These are phyloP conservation scores for Stichopus chloronotus DNA, from an alignment of 35 echinoderm and acorn worm genomes.

Conservation along the genomic window DNA sequence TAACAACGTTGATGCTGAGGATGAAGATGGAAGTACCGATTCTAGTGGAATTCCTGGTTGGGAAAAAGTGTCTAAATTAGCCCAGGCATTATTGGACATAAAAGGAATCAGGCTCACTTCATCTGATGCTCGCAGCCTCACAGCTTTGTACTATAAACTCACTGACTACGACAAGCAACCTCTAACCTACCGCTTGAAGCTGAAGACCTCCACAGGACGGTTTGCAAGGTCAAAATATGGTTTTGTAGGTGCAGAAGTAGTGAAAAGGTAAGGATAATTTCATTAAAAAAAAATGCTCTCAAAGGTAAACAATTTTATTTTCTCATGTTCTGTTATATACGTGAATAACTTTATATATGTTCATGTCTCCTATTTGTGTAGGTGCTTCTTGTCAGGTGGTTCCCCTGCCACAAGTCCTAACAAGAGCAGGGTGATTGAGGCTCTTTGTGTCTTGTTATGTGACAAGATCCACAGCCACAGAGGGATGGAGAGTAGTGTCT, in stretches of 20 bases:
- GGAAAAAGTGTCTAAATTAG: neutral
- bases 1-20: neutral
- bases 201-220: neutral
- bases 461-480: neutral
- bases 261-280: constrained; percentile 12
- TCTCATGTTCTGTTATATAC: no score
- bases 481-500: neutral
- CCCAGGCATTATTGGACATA: neutral
- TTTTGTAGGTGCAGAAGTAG: neutral
- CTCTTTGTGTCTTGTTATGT: neutral
- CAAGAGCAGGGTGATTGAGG: constrained; percentile 4
- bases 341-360: neutral
- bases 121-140: neutral
- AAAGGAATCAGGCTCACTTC: neutral
- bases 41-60: constrained; percentile 19
- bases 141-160: neutral
- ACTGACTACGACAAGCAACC: constrained; percentile 23
- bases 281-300: no score
- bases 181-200: neutral
- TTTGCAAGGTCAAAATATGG: constrained; percentile 11
- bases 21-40: neutral
- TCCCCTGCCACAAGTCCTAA: neutral
- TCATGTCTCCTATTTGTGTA: neutral
- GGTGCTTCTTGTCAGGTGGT: constrained; percentile 38
- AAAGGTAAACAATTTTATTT: no score